Evolutionary conservation across 2,888 invertebrate species (phyloP), one percentile per base, ranked within the genome.

Genomic region (Cerceris rybyensis): DNA sequence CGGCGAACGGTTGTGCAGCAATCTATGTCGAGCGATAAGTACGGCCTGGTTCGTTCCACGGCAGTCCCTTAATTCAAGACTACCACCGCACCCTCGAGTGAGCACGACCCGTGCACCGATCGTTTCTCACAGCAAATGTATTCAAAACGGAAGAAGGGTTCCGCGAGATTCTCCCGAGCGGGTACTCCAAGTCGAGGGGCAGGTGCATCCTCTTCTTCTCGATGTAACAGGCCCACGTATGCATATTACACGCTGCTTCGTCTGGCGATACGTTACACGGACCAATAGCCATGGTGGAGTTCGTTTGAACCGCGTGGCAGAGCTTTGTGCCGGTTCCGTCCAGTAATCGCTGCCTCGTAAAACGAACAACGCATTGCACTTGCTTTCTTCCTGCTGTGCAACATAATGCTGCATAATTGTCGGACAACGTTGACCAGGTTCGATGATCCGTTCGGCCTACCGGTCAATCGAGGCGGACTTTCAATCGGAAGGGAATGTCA

Each of bases 141-240:
- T 81, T 86, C 81, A 67, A 80, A 88, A 86, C 83, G 85, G 87
- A 88, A 87, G 85, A 75, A 72, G 86, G 71, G 69, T 71, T 39
- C 66, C 63, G 76, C 70, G 58, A 46, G 69, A 55, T 66, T 60
- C 60, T 67, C 71, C 60, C 63, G 55, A 46, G 17, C 74, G 70
- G 64, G n/a, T 61, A 16, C 49, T 61, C 68, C 68, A 74, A 58
- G 78, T 78, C 82, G 78, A 77, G 76, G 77, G 78, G 78, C 88
- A 89, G 88, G 89, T 88, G 88, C 80, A 82, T 84, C 82, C 76
- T 84, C 75, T 59, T 59, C 60, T 63, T 58, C 67, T 50, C 59
- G 66, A 28, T 70, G 66, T 52, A 83, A 69, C 64, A 57, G 64
- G 55, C 66, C 55, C 49, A 46, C 61, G 75, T 75, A 78, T 75